Evolutionary conservation across 2,888 invertebrate genomes (phyloP), one percentile per base, ranked within the genome.

Genomic region (Paralinhomoeus sp.): DNA sequence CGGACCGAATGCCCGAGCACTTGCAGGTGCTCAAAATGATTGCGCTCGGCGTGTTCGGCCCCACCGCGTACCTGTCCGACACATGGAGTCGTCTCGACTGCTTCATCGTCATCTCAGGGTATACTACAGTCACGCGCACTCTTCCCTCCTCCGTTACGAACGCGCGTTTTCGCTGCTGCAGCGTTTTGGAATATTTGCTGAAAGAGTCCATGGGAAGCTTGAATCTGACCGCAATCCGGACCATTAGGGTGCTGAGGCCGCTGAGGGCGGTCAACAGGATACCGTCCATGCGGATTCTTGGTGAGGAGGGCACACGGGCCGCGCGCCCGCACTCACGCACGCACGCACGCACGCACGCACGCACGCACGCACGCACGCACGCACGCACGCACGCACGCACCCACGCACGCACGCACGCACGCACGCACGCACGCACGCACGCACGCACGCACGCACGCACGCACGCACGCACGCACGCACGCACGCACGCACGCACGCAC

Each of bases 31-130:
- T 97, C 64, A 97, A 97, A 72, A 83, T 93, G 78, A 76, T 85
- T 44, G 97, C 93, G 35, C 89, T 97, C 85, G 89, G 89, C 22
- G 77, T 91, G 50, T 79, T 80, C 57, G 87, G 87, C 22, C 65
- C 66, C 18, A 79, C 78, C 61, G 80, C 89, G 13, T 97, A 97
- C 66, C 73, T 97, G 61, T 87, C 85, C 0, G 97, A 97, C 65
- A 83, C 89, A 20, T 97, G 97, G 97, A 97, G 99, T 67, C 75
- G 89, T 57, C 74, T 97, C 60, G 97, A 97, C 69, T 81, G 80
- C 69, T 91, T 97, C 71, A 97, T 97, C 62, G 93, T 97, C 17
- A 66, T 83, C 53, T 84, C 93, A 47, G 97, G 97, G 82, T 82
- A n/a, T n/a, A n/a, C n/a, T n/a, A n/a, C n/a, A 13, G 5, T 35